Conservation (phyloP, 2,113 vertebrate species). For the Ariopsis seemanni region DNA sequence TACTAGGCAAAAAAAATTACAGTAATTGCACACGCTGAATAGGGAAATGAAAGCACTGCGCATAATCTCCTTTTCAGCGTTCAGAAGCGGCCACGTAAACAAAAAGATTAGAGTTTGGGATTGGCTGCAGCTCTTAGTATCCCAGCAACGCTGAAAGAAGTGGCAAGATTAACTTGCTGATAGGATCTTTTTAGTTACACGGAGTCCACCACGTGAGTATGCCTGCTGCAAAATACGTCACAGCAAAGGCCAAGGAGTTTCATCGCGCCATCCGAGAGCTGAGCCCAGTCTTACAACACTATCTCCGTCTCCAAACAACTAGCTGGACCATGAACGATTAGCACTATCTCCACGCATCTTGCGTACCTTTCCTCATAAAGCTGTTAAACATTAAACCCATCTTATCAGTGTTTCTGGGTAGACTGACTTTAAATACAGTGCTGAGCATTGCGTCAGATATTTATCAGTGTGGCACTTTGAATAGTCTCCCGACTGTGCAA, state of each 20-base stretch:
- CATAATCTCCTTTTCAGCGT: slow-evolving; percentile 27
- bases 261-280: background rate
- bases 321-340: background rate
- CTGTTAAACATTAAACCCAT: slow-evolving; percentile 49
- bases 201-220: background rate
- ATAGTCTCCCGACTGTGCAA: slow-evolving; percentile 24
- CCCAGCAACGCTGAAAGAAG: background rate
- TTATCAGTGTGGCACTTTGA: slow-evolving; percentile 34
- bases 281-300: background rate
- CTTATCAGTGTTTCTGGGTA: slow-evolving; percentile 37
- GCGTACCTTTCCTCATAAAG: slow-evolving; percentile 39
- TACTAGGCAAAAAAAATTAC: slow-evolving; percentile 30
- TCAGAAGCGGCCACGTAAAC: slow-evolving; percentile 30
- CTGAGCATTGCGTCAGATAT: slow-evolving; percentile 12
- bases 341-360: slow-evolving; percentile 4
- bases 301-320: background rate
- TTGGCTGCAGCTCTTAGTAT: background rate
- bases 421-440: slow-evolving; percentile 18
- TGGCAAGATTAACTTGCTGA: background rate
- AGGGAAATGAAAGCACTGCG: slow-evolving; percentile 33
- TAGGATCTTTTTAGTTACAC: background rate
- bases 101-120: slow-evolving; percentile 17
- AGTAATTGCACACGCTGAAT: slow-evolving; percentile 38
- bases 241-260: background rate
- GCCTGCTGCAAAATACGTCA: background rate